Base-by-base conservation (phyloP, 2,797 vertebrate species). In the Rhynchotus rufescens region DNA sequence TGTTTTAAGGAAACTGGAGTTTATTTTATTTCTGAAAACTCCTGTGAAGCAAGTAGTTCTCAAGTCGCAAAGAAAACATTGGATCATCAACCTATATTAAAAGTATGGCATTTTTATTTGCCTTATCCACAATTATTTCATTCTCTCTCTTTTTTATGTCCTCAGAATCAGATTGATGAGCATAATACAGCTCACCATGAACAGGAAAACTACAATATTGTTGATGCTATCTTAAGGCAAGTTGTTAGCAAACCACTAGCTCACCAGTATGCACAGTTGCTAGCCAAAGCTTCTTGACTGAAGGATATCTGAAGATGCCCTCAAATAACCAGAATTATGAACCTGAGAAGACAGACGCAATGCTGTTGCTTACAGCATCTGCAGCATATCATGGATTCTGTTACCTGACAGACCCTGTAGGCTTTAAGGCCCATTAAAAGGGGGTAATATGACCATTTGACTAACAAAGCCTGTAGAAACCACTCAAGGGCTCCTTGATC, bases 1-100 rank as follows among this genome's bases (percentile, higher is more conserved):
- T 96, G 81, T 97, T 95, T 95, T 89, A 96, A 96, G 77, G 79
- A 97, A 96, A 94, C 89, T 66, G 40, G 92, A 75, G 81, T 96
- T 97, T 86, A 45, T 94, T 95, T 95, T 88, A 80, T 87, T 91
- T 94, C 71, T 91, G 91, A 95, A 96, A 83, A 84, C 21, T 71
- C 52, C 88, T 75, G 67, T 81, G 68, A 96, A 95, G 92, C 91
- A 90, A 85, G 82, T 86, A 90, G 88, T 65, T 92, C 93, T 91
- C 79, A 93, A 91, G 91, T 96, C 89, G 92, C 59, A 93, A 89
- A 72, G 62, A 68, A 85, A 95, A 94, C 61, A 84, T 7, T 83
- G 90, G 42, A 60, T 88, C 45, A 51, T 51, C 69, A 89, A 49
- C 36, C 67, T 74, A 60, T 86, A 80, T 68, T 77, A 86, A 91